Percentiles rank a stretch among this genome's conserved stretches.
phyloP scores from a whole-genome alignment of 1,140 invertebrate species.

The Drosophila burlai region DNA sequence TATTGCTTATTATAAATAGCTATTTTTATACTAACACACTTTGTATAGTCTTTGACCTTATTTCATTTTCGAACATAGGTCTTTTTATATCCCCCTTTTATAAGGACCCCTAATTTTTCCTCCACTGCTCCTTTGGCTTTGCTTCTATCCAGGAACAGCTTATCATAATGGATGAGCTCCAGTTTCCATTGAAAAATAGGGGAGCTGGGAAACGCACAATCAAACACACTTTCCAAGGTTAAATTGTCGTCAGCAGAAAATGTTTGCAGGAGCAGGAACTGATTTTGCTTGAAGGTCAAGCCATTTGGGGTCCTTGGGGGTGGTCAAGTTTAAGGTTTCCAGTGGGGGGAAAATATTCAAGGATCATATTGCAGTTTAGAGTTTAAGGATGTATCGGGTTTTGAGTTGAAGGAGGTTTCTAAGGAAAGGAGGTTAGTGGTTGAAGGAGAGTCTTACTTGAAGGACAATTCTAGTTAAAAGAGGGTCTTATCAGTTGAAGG shows the following conservation, averaged over 20 bases:
- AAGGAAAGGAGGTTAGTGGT: not conserved
- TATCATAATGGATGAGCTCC: conserved; percentile 75
- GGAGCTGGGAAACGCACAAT: conserved; percentile 11
- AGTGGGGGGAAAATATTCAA: conserved; percentile 1
- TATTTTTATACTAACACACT: too few species aligned
- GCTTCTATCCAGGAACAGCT: conserved; percentile 64
- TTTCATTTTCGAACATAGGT: not conserved
- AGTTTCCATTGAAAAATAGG: conserved; percentile 17
- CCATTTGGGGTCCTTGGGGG: conserved; percentile 30
- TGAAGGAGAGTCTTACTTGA: not conserved
- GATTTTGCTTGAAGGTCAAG: conserved; percentile 65
- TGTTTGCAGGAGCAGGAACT: conserved; percentile 57
- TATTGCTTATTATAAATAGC: not conserved
- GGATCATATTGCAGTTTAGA: not conserved
- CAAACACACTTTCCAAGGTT: conserved; percentile 55
- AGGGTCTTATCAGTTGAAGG: not conserved
- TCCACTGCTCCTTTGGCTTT: conserved; percentile 12
- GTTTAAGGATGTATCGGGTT: not conserved
- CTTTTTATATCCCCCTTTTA: not conserved
- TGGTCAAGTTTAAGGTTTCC: conserved; percentile 64
- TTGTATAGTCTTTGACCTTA: too few species aligned
- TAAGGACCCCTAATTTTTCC: too few species aligned
- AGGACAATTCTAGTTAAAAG: not conserved
- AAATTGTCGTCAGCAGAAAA: conserved; percentile 43
- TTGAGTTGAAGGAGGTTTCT: conserved; percentile 32